Base-by-base conservation (phyloP, 2,888 invertebrate genomes). In the Dendrolimus pini region DNA sequence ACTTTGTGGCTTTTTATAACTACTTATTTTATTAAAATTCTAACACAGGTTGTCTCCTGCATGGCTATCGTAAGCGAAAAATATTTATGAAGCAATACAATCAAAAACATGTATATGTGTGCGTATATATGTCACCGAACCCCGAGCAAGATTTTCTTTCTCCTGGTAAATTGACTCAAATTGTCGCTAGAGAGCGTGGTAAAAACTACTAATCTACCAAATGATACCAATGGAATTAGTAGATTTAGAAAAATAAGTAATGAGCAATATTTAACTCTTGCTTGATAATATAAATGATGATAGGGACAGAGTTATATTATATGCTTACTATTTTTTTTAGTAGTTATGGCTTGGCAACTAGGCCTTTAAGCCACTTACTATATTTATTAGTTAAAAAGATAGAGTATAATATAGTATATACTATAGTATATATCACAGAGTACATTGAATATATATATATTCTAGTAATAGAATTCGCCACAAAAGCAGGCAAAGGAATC, bases 31-130 rank as follows among this genome's bases (percentile, higher is more conserved):
- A 89, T 74, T 89, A 89, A 91, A 92, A 92, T 89, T 84, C 84
- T 89, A 84, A 83, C 85, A 82, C 91, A 89, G 90, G 85, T 89
- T 88, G 88, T 74, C 87, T 82, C 91, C 92, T 90, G 92, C 93
- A 93, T 93, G 92, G 92, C 93, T 92, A 91, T 88, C 86, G 86
- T 87, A 87, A 83, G 85, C 87, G 88, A 91, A 90, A 91, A 89
- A 90, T 89, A 88, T 89, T 89, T 85, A 87, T 87, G 88, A 85
- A 86, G 85, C 82, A 85, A 79, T 80, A 85, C 82, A 85, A 82
- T 83, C 81, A 85, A 81, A 85, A 80, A 82, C 78, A 78, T 77
- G 72, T 75, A 78, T 80, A 82, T 83, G 83, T 82, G 83, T 73
- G 83, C 82, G 76, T 71, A 66, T 66, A 65, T 66, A 74, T 74